Evolutionary conservation across 2,797 vertebrate genomes (phyloP).

Genomic region (Protonibea diacanthus): DNA sequence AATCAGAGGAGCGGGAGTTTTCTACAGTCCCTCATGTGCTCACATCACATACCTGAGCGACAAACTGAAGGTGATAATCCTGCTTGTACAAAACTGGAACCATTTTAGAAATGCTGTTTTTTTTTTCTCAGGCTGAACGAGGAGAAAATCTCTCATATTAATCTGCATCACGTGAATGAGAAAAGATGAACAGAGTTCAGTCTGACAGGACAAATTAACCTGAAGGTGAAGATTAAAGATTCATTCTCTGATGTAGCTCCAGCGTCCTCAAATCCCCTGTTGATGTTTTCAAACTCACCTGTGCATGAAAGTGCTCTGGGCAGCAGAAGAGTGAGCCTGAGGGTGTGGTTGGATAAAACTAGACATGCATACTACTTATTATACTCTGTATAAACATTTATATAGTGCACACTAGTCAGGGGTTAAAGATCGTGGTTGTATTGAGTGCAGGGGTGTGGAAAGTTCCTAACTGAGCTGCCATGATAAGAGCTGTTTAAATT

Average conservation of each 20-base stretch:
- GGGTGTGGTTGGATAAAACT: not conserved
- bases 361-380: not conserved
- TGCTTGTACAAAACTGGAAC: not conserved
- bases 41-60: not conserved
- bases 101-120: not conserved
- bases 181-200: not conserved
- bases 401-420: not conserved
- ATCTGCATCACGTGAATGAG: not conserved
- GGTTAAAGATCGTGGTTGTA: not conserved
- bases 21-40: not conserved
- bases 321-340: not conserved
- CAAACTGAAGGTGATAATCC: not conserved
- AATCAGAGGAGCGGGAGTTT: not conserved
- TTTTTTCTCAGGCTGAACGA: not conserved
- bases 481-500: too few species aligned
- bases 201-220: conserved; percentile 27
- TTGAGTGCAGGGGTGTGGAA: not conserved
- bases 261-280: not conserved
- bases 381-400: too few species aligned
- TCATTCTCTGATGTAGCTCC: conserved; percentile 36
- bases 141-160: not conserved
- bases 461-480: too few species aligned
- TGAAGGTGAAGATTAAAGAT: conserved; percentile 28
- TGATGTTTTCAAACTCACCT: conserved; percentile 12
- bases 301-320: not conserved